phyloP scores from a whole-genome alignment of 37 sponge, comb jelly and placozoan species.

The Bolinopsis microptera region DNA sequence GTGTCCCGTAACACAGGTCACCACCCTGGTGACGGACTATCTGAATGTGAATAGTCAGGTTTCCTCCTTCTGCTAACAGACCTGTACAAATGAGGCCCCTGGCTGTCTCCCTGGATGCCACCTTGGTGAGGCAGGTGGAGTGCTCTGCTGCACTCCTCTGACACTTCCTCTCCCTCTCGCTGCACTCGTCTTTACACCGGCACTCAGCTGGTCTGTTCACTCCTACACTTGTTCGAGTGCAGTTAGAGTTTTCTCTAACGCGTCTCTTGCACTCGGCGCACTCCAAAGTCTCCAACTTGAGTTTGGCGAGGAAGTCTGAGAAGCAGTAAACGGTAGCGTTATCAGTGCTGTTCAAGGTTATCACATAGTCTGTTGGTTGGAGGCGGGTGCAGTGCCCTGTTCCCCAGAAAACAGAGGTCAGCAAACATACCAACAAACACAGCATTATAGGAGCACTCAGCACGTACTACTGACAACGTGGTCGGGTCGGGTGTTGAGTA shows the following conservation, averaged over 20 bases:
- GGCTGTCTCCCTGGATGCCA: neutral
- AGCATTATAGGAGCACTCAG: neutral
- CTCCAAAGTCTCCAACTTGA: neutral
- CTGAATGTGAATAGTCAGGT: neutral
- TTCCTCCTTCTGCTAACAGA: neutral
- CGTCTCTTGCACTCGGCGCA: slow-evolving; percentile 27
- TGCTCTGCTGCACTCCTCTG: neutral
- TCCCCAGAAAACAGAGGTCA: neutral
- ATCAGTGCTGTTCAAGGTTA: slow-evolving; percentile 2
- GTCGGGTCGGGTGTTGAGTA: neutral
- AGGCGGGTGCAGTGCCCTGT: neutral
- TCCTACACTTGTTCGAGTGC: neutral
- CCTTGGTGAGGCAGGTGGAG: neutral
- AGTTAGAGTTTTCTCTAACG: neutral
- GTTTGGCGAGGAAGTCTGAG: slow-evolving; percentile 6
- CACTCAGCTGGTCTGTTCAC: neutral
- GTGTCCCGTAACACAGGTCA: neutral
- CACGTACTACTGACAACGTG: neutral
- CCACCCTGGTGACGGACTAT: neutral
- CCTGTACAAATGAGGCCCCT: neutral
- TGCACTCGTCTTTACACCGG: neutral
- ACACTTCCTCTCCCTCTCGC: neutral
- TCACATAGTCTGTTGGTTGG: neutral
- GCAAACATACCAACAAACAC: neutral
- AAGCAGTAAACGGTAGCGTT: slow-evolving; percentile 31